Evolutionary conservation across 2,797 vertebrate genomes (phyloP), one percentile per base, ranked within the genome.

Genomic region (Anomalospiza imberbis): DNA sequence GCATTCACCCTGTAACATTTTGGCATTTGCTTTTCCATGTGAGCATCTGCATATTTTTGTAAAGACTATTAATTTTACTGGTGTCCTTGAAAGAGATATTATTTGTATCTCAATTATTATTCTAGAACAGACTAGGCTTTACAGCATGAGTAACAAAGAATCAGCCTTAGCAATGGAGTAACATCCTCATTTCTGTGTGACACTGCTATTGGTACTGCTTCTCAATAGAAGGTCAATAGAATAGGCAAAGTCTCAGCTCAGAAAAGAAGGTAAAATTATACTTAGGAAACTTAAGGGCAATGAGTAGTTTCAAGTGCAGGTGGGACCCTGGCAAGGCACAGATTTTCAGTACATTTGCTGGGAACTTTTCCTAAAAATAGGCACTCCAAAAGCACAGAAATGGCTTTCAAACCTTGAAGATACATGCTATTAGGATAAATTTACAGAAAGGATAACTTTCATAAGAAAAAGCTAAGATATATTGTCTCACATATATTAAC

Each of bases 1-100:
- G 4, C 10, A n/a, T 61, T 72, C 6, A 25, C 26, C 1, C 1
- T 54, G 3, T 40, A 78, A 50, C 34, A 53, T 68, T 73, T 32
- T 38, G 7, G 12, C 4, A 6, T 34, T 74, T 50, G 13, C 7
- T 67, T 88, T 89, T 42, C 25, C 26, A n/a, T 61, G 17, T 25
- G 2, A 75, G 0, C 6, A 42, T 6, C 5, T 4, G 54, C 11
- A n/a, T 0, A 34, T 55, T 83, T 67, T 57, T 61, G 7, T 38
- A 51, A 88, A 4, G 19, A 40, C 3, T 5, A 72, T 67, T 75
- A 57, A n/a, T 89, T 91, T 84, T 75, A 38, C 4, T n/a, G 6
- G 4, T 67, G 32, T 85, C 6, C 34, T 88, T 74, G 45, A 89
- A 80, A 76, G 28, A 21, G 7, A 6, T 18, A 55, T 15, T 60